phyloP scores from a whole-genome alignment of 2,888 invertebrate genomes.

The Heliconius ismenius region DNA sequence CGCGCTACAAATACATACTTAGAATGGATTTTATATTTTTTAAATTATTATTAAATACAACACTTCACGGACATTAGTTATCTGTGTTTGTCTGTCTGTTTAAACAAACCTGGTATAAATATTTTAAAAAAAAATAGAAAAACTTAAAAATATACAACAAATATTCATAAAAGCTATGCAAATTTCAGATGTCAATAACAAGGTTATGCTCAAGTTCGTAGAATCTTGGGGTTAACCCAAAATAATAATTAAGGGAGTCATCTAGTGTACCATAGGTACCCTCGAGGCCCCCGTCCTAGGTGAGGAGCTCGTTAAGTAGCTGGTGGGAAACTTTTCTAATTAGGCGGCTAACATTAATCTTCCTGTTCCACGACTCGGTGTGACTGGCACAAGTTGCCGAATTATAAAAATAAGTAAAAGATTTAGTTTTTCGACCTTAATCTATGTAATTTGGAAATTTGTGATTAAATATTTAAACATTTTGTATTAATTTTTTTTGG shows the following conservation, averaged over 20 bases:
- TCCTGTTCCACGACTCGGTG: slow-evolving; percentile 64
- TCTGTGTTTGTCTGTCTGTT: no score
- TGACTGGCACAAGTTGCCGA: slow-evolving; percentile 68
- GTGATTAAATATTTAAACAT: background rate
- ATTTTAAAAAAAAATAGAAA: no score
- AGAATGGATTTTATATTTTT: no score
- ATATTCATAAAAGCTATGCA: background rate
- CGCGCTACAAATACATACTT: no score
- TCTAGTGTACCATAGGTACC: slow-evolving; percentile 10
- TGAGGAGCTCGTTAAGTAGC: slow-evolving; percentile 63
- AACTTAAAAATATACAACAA: no score
- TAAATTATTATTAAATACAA: no score
- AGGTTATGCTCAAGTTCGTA: background rate
- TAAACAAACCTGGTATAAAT: no score
- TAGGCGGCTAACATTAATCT: slow-evolving; percentile 73
- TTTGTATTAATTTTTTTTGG: background rate
- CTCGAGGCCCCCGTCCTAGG: slow-evolving; percentile 19
- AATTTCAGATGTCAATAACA: background rate
- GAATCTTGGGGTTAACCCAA: background rate
- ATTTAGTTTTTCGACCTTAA: slow-evolving; percentile 22
- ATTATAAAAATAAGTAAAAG: slow-evolving; percentile 59
- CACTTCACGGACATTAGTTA: no score
- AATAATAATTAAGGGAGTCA: slow-evolving; percentile 13
- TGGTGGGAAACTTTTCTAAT: slow-evolving; percentile 75
- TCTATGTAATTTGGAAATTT: slow-evolving; percentile 10